These are phyloP conservation scores for Mormyrops attenuatus DNA, from an alignment of 2,797 vertebrate species.

Conservation along the genomic window DNA sequence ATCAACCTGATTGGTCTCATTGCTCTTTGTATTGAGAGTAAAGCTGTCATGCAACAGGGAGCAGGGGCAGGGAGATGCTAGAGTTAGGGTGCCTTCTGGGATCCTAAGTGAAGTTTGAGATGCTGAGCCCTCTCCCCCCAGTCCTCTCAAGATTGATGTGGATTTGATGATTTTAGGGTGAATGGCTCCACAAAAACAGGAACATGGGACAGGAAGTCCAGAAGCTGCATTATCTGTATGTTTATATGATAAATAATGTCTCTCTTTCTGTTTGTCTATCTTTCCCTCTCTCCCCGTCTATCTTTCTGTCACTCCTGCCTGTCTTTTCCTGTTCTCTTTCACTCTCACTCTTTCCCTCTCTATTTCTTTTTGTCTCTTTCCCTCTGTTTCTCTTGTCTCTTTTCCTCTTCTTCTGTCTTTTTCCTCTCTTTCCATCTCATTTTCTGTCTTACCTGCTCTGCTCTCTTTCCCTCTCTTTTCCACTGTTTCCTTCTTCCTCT, in stretches of 20 bases:
- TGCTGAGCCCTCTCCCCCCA: not conserved
- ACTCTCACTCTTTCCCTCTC: not conserved
- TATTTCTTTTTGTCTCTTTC: not conserved
- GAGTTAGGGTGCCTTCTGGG: not conserved
- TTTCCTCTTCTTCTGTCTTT: too few relatives aligned
- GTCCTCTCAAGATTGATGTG: not conserved
- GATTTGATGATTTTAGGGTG: not conserved
- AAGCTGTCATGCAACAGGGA: not conserved
- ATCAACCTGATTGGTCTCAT: not conserved
- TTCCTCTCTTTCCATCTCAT: too few relatives aligned
- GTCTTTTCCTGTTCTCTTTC: not conserved
- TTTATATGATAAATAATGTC: not conserved
- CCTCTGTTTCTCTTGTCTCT: too few relatives aligned
- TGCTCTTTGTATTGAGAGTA: not conserved
- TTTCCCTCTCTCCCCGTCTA: not conserved
- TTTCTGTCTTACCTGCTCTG: not conserved
- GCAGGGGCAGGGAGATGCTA: not conserved
- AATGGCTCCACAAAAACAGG: not conserved
- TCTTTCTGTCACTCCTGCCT: not conserved
- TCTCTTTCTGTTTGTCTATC: not conserved
- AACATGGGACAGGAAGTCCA: not conserved
- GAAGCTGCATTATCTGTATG: not conserved
- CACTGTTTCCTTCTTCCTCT: too few relatives aligned
- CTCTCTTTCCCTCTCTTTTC: not conserved
- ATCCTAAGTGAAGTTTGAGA: not conserved